Conservation (phyloP, 2,113 vertebrate genomes). For the Oreocharis arfaki region DNA sequence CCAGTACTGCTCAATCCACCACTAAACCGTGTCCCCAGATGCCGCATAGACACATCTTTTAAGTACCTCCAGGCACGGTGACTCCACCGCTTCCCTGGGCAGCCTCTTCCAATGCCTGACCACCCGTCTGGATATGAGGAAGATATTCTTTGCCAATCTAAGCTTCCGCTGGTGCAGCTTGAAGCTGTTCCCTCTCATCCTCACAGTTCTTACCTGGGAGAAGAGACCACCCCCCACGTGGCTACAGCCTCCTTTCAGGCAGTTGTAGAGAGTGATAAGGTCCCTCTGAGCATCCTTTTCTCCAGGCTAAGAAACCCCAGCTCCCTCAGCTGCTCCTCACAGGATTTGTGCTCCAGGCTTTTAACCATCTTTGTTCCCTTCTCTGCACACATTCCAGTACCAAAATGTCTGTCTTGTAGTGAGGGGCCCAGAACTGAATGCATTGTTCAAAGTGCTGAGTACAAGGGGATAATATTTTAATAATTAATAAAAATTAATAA, state of each 20-base stretch:
- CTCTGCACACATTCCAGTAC: not conserved
- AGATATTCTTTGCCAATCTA: not conserved
- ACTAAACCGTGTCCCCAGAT: not conserved
- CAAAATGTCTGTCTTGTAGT: not conserved
- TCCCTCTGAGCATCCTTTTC: not conserved
- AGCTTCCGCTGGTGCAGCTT: not conserved
- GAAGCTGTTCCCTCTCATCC: not conserved
- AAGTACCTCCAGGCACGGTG: not conserved
- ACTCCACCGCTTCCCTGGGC: not conserved
- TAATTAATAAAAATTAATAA: not conserved
- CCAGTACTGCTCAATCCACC: not conserved
- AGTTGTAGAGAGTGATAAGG: not conserved
- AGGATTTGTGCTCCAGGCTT: not conserved
- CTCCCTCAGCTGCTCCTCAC: not conserved
- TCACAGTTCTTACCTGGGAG: not conserved
- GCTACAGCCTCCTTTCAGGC: not conserved
- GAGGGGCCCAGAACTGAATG: not conserved
- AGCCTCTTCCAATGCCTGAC: not conserved
- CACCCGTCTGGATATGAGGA: not conserved
- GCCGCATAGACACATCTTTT: not conserved
- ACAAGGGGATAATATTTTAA: not conserved
- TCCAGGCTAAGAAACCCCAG: not conserved
- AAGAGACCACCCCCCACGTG: accelerated
- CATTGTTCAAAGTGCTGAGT: not conserved
- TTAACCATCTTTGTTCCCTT: not conserved